Conservation (phyloP, 1,140 invertebrate genomes). For the Trichomalopsis sarcophagae region DNA sequence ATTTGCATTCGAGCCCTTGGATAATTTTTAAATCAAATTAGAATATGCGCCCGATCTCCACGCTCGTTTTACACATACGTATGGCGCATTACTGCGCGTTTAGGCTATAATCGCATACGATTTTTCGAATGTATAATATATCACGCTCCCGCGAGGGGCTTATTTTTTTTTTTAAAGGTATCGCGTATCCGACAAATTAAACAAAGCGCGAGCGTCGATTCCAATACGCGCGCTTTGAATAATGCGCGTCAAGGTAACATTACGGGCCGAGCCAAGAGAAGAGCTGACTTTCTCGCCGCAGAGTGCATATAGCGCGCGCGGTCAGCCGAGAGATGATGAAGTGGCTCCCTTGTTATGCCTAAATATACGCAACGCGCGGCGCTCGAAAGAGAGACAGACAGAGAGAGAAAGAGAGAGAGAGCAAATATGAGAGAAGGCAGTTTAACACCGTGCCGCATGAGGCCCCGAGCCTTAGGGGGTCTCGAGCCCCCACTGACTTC, state of each 20-base stretch:
- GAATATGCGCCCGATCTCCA: background rate
- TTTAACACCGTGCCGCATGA: conserved; percentile 70
- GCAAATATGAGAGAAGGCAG: conserved; percentile 67
- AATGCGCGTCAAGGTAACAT: background rate
- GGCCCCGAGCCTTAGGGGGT: conserved; percentile 68
- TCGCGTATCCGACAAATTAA: background rate
- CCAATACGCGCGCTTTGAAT: background rate
- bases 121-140: conserved; percentile 1
- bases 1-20: background rate
- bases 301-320: background rate
- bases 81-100: too few species aligned
- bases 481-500: conserved; percentile 71
- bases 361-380: conserved; percentile 68
- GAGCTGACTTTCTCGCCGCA: background rate
- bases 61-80: background rate
- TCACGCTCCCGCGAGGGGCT: background rate
- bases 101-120: background rate
- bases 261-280: background rate
- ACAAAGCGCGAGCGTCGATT: background rate
- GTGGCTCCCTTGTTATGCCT: conserved; percentile 73
- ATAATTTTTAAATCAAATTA: conserved; percentile 6
- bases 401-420: conserved; percentile 71
- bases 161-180: background rate
- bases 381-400: conserved; percentile 72
- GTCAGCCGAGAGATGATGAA: conserved; percentile 65